Evolutionary conservation across 2,797 vertebrate species (phyloP), one percentile per base, ranked within the genome.

Genomic region (Diceros bicornis): DNA sequence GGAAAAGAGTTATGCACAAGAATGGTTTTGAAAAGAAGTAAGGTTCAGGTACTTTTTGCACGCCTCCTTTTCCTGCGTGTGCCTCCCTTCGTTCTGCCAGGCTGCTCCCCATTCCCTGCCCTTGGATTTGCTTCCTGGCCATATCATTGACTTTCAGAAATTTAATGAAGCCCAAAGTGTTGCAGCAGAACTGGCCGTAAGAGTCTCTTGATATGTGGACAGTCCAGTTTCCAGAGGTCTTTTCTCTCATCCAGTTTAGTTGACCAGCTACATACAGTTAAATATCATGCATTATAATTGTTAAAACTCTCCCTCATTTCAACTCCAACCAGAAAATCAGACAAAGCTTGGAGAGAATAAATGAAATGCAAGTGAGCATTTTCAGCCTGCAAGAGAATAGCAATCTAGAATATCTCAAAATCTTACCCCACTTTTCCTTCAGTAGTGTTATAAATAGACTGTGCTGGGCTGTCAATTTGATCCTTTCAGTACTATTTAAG

Each of bases 271-370:
- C 20, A 14, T 16, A 18, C 6, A 44, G 62, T 6, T 52, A 59
- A 69, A 3, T 2, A 10, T 32, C 57, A n/a, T 32, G n/a, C 29
- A 32, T 66, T 62, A 55, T 62, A 17, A 27, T 50, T n/a, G 21
- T 50, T 41, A 34, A 41, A 69, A 21, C 16, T 0, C 8, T 44
- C 52, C 47, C 55, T 59, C 18, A 16, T n/a, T 52, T 86, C 86
- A 89, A 37, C 44, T 52, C 37, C 44, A 57, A 17, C 75, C 83
- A 50, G 86, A 91, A 84, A 79, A 34, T 52, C 37, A 59, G 55
- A 2, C 52, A 23, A 52, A 75, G n/a, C 34, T 61, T 66, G 55
- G 57, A 47, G 21, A 75, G 64, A 79, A 41, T 84, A 69, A 32
- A 21, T 64, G 52, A 71, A 41, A 79, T 16, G 2, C 27, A 50